These are phyloP conservation scores for Conistra vaccinii DNA, from an alignment of 2,888 invertebrate genomes.

Conservation along the genomic window DNA sequence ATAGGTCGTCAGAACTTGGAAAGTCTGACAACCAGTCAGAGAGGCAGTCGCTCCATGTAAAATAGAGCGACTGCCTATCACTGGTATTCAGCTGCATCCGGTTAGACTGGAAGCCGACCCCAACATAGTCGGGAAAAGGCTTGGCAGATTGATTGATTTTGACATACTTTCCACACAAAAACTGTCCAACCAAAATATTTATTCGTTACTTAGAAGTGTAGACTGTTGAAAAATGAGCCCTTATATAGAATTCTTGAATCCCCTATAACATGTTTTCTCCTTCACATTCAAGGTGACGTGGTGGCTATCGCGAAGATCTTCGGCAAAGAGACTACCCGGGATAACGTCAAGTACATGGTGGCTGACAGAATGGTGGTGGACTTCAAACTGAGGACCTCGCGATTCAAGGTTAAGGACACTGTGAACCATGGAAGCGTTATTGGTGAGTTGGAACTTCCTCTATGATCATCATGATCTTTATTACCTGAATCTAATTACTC, in stretches of 20 bases:
- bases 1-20: no score
- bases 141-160: no score
- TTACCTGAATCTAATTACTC: background rate
- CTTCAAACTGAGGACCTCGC: conserved; percentile 93
- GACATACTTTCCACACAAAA: background rate
- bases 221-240: background rate
- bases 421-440: conserved; percentile 94
- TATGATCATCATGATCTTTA: background rate
- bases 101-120: no score
- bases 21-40: no score
- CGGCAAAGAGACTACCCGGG: conserved; percentile 92
- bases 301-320: conserved; percentile 93
- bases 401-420: conserved; percentile 93
- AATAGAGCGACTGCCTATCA: no score
- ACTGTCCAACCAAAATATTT: background rate
- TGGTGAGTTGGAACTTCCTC: conserved; percentile 85
- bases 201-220: background rate
- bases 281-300: conserved; percentile 91
- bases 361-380: conserved; percentile 93
- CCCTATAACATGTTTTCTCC: background rate
- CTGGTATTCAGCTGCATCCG: no score
- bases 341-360: conserved; percentile 92
- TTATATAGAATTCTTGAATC: background rate
- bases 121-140: no score
- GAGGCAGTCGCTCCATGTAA: no score